Percentiles rank a stretch among this genome's conserved stretches.
phyloP scores from a whole-genome alignment of 2,888 invertebrate genomes.

The Smittia aterrima region DNA sequence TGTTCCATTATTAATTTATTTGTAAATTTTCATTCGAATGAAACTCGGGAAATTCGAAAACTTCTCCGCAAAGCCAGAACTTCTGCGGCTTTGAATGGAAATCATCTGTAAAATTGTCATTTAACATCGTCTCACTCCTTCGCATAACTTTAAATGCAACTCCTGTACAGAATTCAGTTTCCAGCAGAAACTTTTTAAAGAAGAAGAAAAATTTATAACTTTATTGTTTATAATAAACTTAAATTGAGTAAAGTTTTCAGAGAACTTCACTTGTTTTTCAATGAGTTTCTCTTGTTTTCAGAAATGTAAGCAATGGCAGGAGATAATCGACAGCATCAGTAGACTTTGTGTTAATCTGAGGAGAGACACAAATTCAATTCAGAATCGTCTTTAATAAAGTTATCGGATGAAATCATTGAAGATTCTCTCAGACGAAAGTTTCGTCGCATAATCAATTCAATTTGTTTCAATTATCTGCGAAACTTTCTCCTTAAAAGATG shows the following conservation, averaged over 20 bases:
- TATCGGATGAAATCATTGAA: not conserved
- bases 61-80: not conserved
- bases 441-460: not conserved
- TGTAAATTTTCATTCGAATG: not conserved
- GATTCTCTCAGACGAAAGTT: not conserved
- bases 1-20: conserved; percentile 40
- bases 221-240: conserved; percentile 17
- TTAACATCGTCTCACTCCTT: not conserved
- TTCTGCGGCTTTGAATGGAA: not conserved
- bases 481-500: not conserved
- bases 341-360: no score
- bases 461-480: conserved; percentile 8
- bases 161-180: not conserved
- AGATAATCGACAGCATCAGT: no score
- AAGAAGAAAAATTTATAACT: not conserved
- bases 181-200: not conserved
- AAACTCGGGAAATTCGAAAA: not conserved
- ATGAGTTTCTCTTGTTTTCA: not conserved
- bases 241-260: conserved; percentile 14
- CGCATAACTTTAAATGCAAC: not conserved
- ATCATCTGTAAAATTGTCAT: conserved; percentile 6
- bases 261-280: not conserved
- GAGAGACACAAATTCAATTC: no score
- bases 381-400: no score
- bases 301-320: no score